A percentile compares a stretch with the other conserved stretches of the same genome.
Evolutionary conservation across 2,797 vertebrate species (phyloP).

Genomic region (Miichthys miiuy): DNA sequence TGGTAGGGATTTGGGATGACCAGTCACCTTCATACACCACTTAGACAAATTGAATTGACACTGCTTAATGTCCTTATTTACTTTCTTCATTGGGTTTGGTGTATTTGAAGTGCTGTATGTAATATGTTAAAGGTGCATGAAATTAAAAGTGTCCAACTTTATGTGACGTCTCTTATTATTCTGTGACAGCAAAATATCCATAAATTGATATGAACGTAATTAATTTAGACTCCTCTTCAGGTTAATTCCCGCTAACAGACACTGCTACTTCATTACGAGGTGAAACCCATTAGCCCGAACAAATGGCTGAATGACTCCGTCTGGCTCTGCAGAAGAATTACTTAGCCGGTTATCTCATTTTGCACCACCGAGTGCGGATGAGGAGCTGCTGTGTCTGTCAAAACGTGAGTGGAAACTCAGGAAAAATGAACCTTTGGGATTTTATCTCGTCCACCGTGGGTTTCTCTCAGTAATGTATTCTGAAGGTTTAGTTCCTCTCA

Average conservation of each 20-base stretch:
- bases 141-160: background rate
- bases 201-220: slow-evolving; percentile 35
- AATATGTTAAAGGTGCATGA: background rate
- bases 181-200: background rate
- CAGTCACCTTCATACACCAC: background rate
- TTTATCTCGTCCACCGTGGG: background rate
- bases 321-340: slow-evolving; percentile 17
- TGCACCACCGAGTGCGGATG: slow-evolving; percentile 6
- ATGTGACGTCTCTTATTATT: background rate
- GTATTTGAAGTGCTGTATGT: background rate
- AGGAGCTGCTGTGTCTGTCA: slow-evolving; percentile 6
- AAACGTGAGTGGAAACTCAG: background rate
- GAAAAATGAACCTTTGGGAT: slow-evolving; percentile 14
- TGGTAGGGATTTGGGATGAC: background rate
- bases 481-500: background rate
- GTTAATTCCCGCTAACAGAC: slow-evolving; percentile 27
- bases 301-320: slow-evolving; percentile 34
- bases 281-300: slow-evolving; percentile 32
- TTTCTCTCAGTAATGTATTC: background rate
- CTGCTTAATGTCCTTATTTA: background rate
- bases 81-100: background rate
- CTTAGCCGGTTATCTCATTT: slow-evolving; percentile 34
- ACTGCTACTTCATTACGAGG: background rate
- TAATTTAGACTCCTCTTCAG: slow-evolving; percentile 44
- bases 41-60: background rate